These are phyloP conservation scores for Agapornis roseicollis DNA, from an alignment of 2,113 vertebrate species.

Conservation along the genomic window DNA sequence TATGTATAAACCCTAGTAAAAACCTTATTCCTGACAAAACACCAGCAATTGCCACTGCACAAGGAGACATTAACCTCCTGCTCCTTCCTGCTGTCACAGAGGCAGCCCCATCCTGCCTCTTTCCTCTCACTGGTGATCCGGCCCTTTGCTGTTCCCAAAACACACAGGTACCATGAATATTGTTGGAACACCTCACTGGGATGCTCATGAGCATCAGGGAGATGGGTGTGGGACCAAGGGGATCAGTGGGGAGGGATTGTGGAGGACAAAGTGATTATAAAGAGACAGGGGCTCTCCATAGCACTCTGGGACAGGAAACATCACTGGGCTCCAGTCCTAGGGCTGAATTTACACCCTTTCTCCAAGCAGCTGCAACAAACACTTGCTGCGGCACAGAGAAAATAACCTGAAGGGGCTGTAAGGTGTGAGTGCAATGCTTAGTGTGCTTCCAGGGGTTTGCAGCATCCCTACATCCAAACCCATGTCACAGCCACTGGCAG, in stretches of 20 bases:
- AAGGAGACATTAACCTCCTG: background rate
- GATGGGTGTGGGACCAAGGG: background rate
- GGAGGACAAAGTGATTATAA: background rate
- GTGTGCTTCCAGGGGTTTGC: background rate
- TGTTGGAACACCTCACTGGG: rapidly evolving
- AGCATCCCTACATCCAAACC: background rate
- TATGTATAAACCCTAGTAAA: background rate
- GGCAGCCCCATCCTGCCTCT: background rate
- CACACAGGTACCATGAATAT: background rate
- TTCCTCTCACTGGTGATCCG: rapidly evolving
- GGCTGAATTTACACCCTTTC: background rate
- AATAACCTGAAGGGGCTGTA: background rate
- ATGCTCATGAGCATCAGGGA: rapidly evolving
- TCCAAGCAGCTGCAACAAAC: background rate
- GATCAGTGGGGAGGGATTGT: background rate
- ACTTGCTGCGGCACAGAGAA: background rate
- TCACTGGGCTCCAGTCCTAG: rapidly evolving
- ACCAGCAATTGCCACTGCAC: background rate
- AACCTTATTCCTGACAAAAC: slow-evolving; percentile 4
- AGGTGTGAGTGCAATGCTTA: rapidly evolving
- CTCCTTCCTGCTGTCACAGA: background rate
- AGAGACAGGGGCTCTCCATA: background rate
- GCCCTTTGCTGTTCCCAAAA: background rate
- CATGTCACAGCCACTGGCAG: rapidly evolving
- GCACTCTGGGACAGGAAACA: too few species aligned